Percentiles rank a stretch among this genome's conserved stretches.
Evolutionary conservation across 2,888 invertebrate genomes (phyloP).

Genomic region (Itoplectis maculator): DNA sequence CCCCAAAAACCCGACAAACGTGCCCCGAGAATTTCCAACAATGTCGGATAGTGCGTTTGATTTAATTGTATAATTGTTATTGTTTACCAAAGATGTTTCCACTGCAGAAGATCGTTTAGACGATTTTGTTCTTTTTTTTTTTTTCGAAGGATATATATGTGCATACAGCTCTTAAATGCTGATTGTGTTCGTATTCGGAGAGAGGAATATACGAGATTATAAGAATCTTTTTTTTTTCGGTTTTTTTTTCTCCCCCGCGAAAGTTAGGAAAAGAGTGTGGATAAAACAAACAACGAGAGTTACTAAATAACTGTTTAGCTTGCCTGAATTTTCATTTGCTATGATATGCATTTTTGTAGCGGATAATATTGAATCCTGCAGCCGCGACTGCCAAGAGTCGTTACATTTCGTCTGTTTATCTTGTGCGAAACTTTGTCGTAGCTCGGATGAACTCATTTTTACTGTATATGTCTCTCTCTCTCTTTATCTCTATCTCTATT

Average conservation of each 20-base stretch:
- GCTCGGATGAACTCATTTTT: constrained; percentile 51
- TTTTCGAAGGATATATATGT: constrained; percentile 34
- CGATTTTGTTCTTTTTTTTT: constrained; percentile 43
- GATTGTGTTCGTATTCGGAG: constrained; percentile 58
- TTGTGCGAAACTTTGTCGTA: constrained; percentile 50
- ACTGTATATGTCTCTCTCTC: constrained; percentile 13
- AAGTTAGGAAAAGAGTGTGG: constrained; percentile 38
- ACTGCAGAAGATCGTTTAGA: constrained; percentile 45
- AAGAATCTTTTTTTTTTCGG: background rate
- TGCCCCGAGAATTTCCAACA: constrained; percentile 37
- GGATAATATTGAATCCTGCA: constrained; percentile 51
- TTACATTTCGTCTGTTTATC: constrained; percentile 35
- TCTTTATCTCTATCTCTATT: constrained; percentile 13
- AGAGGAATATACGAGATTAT: constrained; percentile 45
- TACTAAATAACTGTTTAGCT: constrained; percentile 51
- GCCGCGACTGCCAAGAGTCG: constrained; percentile 13
- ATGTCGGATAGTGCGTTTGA: constrained; percentile 53
- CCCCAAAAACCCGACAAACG: constrained; percentile 17
- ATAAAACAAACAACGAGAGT: constrained; percentile 37
- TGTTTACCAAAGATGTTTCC: constrained; percentile 56
- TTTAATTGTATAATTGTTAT: constrained; percentile 66
- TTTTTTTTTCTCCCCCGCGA: background rate
- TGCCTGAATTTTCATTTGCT: constrained; percentile 64
- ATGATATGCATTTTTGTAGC: constrained; percentile 69
- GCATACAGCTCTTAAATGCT: constrained; percentile 27